These are phyloP conservation scores for Protophormia terraenovae DNA, from an alignment of 2,888 invertebrate species.

Conservation along the genomic window DNA sequence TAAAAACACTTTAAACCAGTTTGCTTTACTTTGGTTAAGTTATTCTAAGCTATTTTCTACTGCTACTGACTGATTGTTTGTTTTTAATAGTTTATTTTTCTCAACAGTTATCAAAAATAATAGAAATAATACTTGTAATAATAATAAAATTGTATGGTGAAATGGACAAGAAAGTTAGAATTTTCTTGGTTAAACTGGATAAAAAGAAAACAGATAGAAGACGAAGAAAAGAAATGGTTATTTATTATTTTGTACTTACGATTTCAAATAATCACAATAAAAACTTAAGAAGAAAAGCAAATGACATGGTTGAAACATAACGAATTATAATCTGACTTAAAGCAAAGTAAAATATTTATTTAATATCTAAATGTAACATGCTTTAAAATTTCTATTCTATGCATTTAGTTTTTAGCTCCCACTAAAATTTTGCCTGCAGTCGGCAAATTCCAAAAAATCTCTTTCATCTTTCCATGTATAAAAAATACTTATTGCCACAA, in stretches of 20 bases:
- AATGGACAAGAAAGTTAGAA: not conserved
- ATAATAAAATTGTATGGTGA: conserved; percentile 14
- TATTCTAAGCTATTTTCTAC: not conserved
- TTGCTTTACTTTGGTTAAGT: not conserved
- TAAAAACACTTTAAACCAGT: conserved; percentile 11
- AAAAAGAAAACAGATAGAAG: not conserved
- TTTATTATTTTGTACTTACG: not conserved
- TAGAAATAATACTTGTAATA: conserved; percentile 6
- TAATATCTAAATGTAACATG: too few species aligned
- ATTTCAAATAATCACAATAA: not conserved
- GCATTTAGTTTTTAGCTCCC: too few species aligned
- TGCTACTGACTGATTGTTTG: not conserved
- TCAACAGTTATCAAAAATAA: not conserved
- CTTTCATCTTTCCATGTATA: too few species aligned
- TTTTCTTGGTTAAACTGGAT: not conserved
- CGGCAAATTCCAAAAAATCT: too few species aligned
- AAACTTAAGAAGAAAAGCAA: not conserved
- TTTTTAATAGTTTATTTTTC: not conserved
- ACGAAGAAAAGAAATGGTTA: not conserved
- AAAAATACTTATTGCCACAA: not conserved
- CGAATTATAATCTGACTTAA: not conserved
- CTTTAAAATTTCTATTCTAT: too few species aligned
- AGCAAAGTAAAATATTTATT: too few species aligned
- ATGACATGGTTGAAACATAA: not conserved
- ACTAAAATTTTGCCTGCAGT: too few species aligned